Conservation (phyloP, 2,113 vertebrate genomes). For the Hypocryptadius cinnamomeus region DNA sequence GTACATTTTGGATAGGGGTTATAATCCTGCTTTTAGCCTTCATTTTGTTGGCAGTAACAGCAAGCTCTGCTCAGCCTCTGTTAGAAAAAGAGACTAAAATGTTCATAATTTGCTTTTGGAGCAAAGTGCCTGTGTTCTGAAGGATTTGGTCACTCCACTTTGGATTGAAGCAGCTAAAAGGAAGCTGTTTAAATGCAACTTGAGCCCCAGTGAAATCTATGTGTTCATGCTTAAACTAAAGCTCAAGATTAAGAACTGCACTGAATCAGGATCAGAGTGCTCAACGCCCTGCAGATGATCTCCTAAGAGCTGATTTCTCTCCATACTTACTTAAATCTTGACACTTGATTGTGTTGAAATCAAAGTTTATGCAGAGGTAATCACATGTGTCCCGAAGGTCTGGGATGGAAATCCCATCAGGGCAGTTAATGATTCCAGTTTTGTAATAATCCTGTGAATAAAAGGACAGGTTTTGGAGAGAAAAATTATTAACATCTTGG, state of each 20-base stretch:
- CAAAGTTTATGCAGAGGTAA: conserved; percentile 82
- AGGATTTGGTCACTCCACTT: not conserved
- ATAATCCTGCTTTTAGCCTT: not conserved
- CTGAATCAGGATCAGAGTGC: not conserved
- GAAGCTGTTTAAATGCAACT: not conserved
- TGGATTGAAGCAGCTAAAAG: not conserved
- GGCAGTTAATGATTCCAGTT: conserved; percentile 77
- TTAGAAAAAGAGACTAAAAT: not conserved
- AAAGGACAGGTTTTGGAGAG: not conserved
- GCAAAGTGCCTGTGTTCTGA: not conserved
- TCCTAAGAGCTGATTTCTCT: not conserved
- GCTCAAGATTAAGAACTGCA: not conserved
- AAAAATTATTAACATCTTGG: not conserved
- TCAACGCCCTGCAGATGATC: not conserved
- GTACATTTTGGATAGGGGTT: not conserved
- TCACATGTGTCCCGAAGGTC: conserved; percentile 79
- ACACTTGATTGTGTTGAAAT: conserved; percentile 80
- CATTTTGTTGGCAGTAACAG: not conserved
- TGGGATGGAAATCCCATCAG: conserved; percentile 77
- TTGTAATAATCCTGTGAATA: conserved; percentile 77
- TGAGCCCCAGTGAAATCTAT: not conserved
- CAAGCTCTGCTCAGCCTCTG: not conserved
- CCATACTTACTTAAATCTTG: conserved; percentile 78
- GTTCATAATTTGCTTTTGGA: not conserved
- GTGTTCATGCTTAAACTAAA: not conserved